phyloP scores from a whole-genome alignment of 2,797 vertebrate genomes.

The Parambassis ranga region DNA sequence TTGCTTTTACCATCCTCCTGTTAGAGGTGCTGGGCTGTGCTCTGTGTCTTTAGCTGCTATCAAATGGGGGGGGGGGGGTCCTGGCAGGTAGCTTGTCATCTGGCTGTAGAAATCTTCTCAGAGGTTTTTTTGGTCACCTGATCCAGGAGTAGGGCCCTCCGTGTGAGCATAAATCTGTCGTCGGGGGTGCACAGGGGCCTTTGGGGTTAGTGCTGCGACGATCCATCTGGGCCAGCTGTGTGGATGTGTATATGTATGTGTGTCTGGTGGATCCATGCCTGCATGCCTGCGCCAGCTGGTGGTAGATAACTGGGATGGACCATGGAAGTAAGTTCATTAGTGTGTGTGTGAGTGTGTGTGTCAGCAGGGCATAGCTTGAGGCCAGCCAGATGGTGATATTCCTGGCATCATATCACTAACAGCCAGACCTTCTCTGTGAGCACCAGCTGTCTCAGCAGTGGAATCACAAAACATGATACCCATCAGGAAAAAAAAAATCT shows the following conservation, averaged over 20 bases:
- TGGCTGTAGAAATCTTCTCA: slow-evolving; percentile 40
- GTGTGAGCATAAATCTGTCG: slow-evolving; percentile 70
- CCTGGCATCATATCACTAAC: slow-evolving; percentile 61
- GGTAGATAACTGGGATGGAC: slow-evolving; percentile 54
- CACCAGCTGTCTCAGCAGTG: slow-evolving; percentile 64
- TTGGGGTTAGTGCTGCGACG: slow-evolving; percentile 50
- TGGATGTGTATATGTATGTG: slow-evolving; percentile 38
- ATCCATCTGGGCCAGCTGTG: slow-evolving; percentile 71
- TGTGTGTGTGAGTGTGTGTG: slow-evolving; percentile 40
- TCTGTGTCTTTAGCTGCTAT: slow-evolving; percentile 13
- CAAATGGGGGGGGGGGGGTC: background rate
- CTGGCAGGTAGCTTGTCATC: slow-evolving; percentile 37
- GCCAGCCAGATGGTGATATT: slow-evolving; percentile 72
- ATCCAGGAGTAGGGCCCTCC: slow-evolving; percentile 44
- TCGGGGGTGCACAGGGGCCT: slow-evolving; percentile 38
- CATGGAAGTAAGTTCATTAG: slow-evolving; percentile 48
- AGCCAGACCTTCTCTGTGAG: slow-evolving; percentile 52
- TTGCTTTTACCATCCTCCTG: background rate
- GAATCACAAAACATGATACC: slow-evolving; percentile 63
- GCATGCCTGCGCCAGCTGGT: slow-evolving; percentile 38
- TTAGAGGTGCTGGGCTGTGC: background rate
- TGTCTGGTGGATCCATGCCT: slow-evolving; percentile 9
- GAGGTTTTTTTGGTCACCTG: slow-evolving; percentile 59
- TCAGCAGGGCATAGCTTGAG: slow-evolving; percentile 52
- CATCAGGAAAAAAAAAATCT: slow-evolving; percentile 39